Conservation (phyloP, 2,113 vertebrate genomes). For the Albula goreensis region DNA sequence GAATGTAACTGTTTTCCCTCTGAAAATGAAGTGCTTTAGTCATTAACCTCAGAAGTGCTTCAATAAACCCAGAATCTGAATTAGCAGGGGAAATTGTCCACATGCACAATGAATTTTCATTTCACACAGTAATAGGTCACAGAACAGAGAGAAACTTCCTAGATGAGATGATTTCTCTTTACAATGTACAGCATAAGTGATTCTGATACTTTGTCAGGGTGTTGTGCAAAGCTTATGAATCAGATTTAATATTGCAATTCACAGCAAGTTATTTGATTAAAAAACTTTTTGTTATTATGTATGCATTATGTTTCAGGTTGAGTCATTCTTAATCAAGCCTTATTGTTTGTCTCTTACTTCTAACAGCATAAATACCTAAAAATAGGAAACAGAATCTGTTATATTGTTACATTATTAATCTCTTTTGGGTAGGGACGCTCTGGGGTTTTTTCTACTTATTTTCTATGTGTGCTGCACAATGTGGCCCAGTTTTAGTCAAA, state of each 20-base stretch:
- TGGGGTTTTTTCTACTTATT: background rate
- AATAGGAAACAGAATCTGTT: background rate
- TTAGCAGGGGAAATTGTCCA: background rate
- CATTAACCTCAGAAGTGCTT: constrained; percentile 4
- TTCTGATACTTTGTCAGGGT: background rate
- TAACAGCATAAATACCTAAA: background rate
- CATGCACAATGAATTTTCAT: background rate
- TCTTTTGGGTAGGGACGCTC: background rate
- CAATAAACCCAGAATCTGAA: background rate
- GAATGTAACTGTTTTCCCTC: background rate
- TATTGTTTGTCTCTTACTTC: background rate
- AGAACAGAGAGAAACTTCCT: background rate
- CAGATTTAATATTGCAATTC: constrained; percentile 1
- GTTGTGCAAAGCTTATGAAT: background rate
- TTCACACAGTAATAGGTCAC: background rate
- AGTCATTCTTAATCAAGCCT: background rate
- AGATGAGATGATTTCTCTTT: background rate
- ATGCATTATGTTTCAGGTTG: background rate
- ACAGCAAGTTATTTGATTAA: background rate
- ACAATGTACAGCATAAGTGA: background rate
- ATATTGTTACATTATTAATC: background rate
- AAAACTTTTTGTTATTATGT: background rate
- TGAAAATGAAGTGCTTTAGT: background rate
- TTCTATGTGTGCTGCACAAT: background rate
- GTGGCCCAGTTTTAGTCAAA: background rate